Evolutionary conservation across 2,113 vertebrate species (phyloP), one percentile per base, ranked within the genome.

Genomic region (Nansenia antarctica): DNA sequence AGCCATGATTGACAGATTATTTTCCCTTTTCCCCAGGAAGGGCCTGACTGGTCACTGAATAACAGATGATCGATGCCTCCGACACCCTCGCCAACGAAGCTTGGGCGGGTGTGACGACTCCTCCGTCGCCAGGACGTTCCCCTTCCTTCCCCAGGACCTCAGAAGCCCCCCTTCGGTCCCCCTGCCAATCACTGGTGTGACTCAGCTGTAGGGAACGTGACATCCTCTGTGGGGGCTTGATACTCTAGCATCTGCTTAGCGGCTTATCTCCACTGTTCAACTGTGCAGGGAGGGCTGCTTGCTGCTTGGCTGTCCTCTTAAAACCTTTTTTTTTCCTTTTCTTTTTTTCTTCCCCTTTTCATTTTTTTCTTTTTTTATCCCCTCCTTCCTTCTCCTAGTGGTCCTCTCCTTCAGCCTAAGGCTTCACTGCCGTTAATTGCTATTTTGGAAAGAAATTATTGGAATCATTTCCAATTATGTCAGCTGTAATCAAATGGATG

Each of bases 211-310:
- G 75, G 82, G 79, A 78, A 84, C 62, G 79, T 80, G 85, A 86
- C 82, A 85, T 84, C 74, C 75, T 69, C 86, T 80, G 80, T 79
- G 71, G 84, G 70, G 71, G 80, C 85, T 88, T 88, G 82, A 86
- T 86, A 86, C 88, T 89, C 89, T 85, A 71, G 82, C 85, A 81
- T 91, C 85, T 88, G 87, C 83, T 87, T 83, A 81, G 85, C 86
- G 83, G 88, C 87, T 90, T 92, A 90, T 90, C 90, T 85, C 74
- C 73, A 74, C 78, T 85, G 84, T 84, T 92, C 83, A 85, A 88
- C 88, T 88, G 87, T 84, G 84, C 80, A 85, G 69, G 86, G 81
- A 85, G 69, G 86, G 81, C 81, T 49, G 74, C 84, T 89, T 83
- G 81, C 86, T 80, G 90, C 86, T 89, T 89, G 87, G 86, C 87